These are phyloP conservation scores for Drosophila sechellia DNA, from an alignment of 1,140 invertebrate genomes.

Conservation along the genomic window DNA sequence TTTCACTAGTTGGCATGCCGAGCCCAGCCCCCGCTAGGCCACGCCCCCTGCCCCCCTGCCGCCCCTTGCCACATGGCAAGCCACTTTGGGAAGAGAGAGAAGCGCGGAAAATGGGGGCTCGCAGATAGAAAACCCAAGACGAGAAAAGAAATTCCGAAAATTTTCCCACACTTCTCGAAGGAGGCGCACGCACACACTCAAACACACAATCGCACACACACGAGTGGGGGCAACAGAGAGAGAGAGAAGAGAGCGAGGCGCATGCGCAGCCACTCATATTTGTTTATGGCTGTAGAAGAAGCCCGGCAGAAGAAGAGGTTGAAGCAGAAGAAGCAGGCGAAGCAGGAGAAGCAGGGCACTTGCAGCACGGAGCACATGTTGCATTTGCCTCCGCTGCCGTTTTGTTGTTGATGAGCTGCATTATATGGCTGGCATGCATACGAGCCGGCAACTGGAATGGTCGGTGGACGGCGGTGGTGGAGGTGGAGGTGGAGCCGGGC, in stretches of 20 bases:
- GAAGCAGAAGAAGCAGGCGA: conserved; percentile 6
- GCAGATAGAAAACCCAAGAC: conserved; percentile 30
- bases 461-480: background rate
- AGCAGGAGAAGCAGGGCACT: conserved; percentile 28
- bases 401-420: conserved; percentile 75
- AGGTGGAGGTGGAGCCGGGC: conserved; percentile 2
- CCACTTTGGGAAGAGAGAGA: conserved; percentile 16
- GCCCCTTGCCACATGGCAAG: conserved; percentile 23
- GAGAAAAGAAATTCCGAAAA: conserved; percentile 79
- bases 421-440: conserved; percentile 76
- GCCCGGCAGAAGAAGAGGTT: conserved; percentile 14
- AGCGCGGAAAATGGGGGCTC: background rate
- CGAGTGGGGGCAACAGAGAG: background rate
- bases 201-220: background rate
- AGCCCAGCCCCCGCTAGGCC: conserved; percentile 38
- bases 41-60: conserved; percentile 20
- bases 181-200: conserved; percentile 29
- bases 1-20: conserved; percentile 80
- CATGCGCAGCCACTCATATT: conserved; percentile 72
- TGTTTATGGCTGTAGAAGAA: conserved; percentile 72
- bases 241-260: conserved; percentile 28
- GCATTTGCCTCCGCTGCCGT: conserved; percentile 71
- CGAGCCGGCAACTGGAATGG: conserved; percentile 42
- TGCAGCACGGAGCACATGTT: conserved; percentile 65
- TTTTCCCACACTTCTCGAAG: conserved; percentile 78